A percentile compares a stretch with the other conserved stretches of the same genome.
Evolutionary conservation across 2,888 invertebrate species (phyloP).

Genomic region (Caradrina clavipalpis): DNA sequence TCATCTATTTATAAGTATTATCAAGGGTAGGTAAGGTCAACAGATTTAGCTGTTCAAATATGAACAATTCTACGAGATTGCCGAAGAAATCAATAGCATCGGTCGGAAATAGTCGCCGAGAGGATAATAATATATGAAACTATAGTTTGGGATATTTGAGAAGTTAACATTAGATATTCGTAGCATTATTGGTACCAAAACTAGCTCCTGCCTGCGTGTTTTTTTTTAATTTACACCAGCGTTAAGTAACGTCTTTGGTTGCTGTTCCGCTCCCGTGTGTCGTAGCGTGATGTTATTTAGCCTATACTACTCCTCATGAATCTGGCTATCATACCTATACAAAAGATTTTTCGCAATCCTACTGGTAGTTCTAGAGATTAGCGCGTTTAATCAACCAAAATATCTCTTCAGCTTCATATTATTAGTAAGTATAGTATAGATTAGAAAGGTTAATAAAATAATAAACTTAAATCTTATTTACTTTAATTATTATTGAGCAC

Average conservation of each 20-base stretch:
- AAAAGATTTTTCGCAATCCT: too few species aligned
- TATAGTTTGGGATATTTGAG: neutral
- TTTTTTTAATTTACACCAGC: too few species aligned
- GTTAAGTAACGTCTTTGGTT: too few species aligned
- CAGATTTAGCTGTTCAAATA: constrained; percentile 22
- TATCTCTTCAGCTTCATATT: too few species aligned
- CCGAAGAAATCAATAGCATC: constrained; percentile 33
- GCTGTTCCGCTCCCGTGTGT: too few species aligned
- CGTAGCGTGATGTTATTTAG: too few species aligned
- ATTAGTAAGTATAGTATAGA: neutral
- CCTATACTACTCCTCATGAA: too few species aligned
- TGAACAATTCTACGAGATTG: neutral
- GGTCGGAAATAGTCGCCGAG: constrained; percentile 17
- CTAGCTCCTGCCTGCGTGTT: too few species aligned
- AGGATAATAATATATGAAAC: constrained; percentile 8
- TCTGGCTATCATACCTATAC: too few species aligned
- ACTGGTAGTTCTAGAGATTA: too few species aligned
- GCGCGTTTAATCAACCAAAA: too few species aligned
- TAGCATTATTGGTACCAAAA: neutral
- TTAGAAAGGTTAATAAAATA: neutral
- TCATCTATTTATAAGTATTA: constrained; percentile 49
- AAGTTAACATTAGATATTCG: constrained; percentile 18
- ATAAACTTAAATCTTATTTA: neutral
- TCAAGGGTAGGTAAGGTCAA: constrained; percentile 48
- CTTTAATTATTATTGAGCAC: neutral